Percentiles rank a stretch among this genome's conserved stretches.
These are phyloP conservation scores for Taurulus bubalis DNA, from an alignment of 2,113 vertebrate genomes.

Conservation along the genomic window DNA sequence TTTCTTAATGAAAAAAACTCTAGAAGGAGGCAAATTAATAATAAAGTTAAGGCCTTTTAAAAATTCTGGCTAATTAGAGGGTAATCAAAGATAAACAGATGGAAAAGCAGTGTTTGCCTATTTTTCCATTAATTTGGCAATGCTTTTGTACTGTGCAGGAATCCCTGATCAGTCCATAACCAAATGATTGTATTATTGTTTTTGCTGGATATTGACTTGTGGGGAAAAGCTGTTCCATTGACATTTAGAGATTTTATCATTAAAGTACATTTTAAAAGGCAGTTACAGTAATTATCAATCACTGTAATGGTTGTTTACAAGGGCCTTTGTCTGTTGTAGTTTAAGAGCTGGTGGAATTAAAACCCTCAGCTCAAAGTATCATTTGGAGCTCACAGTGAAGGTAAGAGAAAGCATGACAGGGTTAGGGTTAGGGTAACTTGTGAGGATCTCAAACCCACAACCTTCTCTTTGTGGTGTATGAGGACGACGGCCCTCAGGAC, in stretches of 20 bases:
- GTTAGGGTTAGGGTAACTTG: neutral
- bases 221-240: constrained; percentile 5
- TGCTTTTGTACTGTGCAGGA: neutral
- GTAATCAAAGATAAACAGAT: neutral
- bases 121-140: neutral
- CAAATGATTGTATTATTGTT: neutral
- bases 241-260: neutral
- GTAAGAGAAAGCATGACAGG: neutral
- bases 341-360: neutral
- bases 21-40: neutral
- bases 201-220: neutral
- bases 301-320: neutral
- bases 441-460: neutral
- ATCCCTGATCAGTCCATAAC: constrained; percentile 6
- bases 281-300: neutral
- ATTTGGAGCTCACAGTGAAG: neutral
- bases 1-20: neutral
- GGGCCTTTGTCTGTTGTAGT: neutral
- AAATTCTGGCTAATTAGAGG: neutral
- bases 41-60: neutral
- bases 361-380: neutral
- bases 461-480: neutral
- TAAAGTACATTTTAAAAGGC: neutral
- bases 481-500: neutral
- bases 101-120: neutral